Evolutionary conservation across 2,113 vertebrate species (phyloP).

Genomic region (Chaenogobius annularis): DNA sequence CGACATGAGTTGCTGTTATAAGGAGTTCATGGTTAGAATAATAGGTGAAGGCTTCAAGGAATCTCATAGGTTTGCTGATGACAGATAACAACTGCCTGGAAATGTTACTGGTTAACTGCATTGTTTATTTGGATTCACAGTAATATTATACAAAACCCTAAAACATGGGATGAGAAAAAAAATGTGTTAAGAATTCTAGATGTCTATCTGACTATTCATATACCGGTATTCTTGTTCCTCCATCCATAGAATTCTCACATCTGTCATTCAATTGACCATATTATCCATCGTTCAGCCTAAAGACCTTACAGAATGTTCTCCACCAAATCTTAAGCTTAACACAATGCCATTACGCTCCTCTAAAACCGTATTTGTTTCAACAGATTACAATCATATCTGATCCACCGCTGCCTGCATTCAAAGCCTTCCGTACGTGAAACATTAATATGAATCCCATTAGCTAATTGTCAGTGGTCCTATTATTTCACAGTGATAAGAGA

Average conservation of each 20-base stretch:
- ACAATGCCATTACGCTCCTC: not conserved
- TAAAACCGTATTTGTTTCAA: not conserved
- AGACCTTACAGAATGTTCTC: not conserved
- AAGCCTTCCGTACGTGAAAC: not conserved
- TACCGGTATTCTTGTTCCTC: too few species aligned
- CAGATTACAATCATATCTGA: slow-evolving; percentile 12
- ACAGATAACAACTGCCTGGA: not conserved
- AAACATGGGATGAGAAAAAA: too few species aligned
- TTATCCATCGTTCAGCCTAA: not conserved
- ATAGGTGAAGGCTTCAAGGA: slow-evolving; percentile 6
- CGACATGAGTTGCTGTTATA: slow-evolving; percentile 33
- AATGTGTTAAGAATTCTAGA: too few species aligned
- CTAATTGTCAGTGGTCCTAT: not conserved
- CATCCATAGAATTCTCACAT: not conserved
- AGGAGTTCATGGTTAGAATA: slow-evolving; percentile 26
- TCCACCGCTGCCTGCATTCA: not conserved
- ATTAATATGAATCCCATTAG: slow-evolving; percentile 5
- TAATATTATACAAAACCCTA: too few species aligned
- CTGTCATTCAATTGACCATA: not conserved
- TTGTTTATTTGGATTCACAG: too few species aligned
- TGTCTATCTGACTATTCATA: too few species aligned
- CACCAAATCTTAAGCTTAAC: slow-evolving; percentile 1
- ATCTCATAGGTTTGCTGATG: not conserved
- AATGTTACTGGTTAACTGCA: not conserved
- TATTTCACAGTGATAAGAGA: slow-evolving; percentile 4